phyloP scores from a whole-genome alignment of 2,888 invertebrate genomes.

The Steinernema scapterisci region DNA sequence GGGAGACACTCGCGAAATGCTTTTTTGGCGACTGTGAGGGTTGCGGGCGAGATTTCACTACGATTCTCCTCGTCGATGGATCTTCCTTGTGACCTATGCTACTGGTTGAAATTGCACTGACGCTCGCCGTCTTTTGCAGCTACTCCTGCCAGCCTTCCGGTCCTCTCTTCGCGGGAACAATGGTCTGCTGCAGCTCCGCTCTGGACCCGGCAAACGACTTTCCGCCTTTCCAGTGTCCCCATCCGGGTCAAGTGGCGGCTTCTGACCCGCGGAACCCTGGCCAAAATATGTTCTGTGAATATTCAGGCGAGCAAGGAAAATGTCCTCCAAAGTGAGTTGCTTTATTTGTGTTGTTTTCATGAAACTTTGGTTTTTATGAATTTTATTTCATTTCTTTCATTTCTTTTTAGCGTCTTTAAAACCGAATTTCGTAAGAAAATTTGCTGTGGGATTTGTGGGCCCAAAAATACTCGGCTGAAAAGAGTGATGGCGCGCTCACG shows the following conservation, averaged over 20 bases:
- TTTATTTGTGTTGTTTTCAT: too few species aligned
- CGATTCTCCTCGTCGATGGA: conserved; percentile 6
- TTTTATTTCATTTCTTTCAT: too few species aligned
- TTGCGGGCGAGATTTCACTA: background rate
- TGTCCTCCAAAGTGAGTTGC: conserved; percentile 17
- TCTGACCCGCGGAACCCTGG: background rate
- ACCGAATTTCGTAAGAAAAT: too few species aligned
- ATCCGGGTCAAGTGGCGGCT: conserved; percentile 37
- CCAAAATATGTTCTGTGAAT: conserved; percentile 38
- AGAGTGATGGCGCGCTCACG: too few species aligned
- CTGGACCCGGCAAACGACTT: conserved; percentile 33
- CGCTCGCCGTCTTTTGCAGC: conserved; percentile 29
- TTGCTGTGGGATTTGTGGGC: too few species aligned
- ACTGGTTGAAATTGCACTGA: conserved; percentile 29
- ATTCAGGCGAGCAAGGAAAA: background rate
- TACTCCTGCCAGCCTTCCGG: conserved; percentile 21
- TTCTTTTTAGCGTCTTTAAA: too few species aligned
- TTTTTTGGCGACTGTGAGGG: conserved; percentile 3
- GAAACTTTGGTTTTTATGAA: too few species aligned
- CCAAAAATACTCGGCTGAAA: too few species aligned
- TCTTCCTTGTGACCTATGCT: conserved; percentile 20
- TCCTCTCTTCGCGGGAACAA: conserved; percentile 3
- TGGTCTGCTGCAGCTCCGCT: conserved; percentile 36
- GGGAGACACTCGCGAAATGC: background rate
- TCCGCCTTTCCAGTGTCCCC: conserved; percentile 42